A percentile compares a stretch with the other conserved stretches of the same genome.
phyloP scores from a whole-genome alignment of 2,113 vertebrate species.

The Gymnorhina tibicen region DNA sequence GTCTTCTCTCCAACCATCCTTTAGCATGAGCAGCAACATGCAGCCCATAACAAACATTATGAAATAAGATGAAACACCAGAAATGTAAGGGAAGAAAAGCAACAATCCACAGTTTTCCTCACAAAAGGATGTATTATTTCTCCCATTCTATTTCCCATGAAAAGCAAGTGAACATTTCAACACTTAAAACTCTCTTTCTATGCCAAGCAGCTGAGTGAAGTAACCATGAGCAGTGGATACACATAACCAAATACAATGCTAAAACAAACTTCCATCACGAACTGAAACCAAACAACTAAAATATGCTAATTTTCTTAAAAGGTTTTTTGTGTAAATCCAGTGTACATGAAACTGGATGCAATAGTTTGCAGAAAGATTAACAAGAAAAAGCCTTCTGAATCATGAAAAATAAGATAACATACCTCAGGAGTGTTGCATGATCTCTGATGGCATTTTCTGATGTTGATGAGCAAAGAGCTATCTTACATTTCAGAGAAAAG shows the following conservation, averaged over 20 bases:
- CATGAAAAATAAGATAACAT: background rate
- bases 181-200: background rate
- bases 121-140: background rate
- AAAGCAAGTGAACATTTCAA: background rate
- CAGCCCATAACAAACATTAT: background rate
- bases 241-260: rapidly evolving
- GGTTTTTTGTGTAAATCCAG: background rate
- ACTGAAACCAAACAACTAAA: background rate
- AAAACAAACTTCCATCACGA: background rate
- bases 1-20: background rate
- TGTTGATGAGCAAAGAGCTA: background rate
- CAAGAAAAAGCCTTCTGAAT: background rate
- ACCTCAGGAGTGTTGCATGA: background rate
- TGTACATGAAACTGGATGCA: background rate
- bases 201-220: background rate
- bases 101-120: background rate
- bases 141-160: background rate
- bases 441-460: background rate
- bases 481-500: background rate
- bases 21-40: background rate
- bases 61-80: background rate
- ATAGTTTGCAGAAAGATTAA: background rate
- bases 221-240: background rate
- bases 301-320: background rate
- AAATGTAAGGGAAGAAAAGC: background rate